Conservation (phyloP, 2,888 invertebrate species). For the Synanthedon tipuliformis region DNA sequence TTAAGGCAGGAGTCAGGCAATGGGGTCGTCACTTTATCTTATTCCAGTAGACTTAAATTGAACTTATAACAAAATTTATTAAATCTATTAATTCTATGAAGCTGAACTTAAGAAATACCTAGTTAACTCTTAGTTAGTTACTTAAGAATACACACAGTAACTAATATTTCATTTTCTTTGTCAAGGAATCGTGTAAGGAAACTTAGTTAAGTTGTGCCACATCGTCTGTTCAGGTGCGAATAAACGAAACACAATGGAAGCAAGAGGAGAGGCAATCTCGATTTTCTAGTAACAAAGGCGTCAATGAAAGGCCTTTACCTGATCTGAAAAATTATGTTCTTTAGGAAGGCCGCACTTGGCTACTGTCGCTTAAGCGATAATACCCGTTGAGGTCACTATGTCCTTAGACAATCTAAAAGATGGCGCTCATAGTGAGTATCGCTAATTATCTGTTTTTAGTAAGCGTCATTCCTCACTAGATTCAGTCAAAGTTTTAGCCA, state of each 20-base stretch:
- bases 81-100: too few relatives aligned
- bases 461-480: neutral
- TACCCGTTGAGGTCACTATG: neutral
- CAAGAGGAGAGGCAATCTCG: neutral
- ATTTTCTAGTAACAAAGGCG: neutral
- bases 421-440: neutral
- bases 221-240: neutral
- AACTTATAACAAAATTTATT: too few relatives aligned
- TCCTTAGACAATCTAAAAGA: neutral
- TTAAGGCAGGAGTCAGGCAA: too few relatives aligned
- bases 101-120: too few relatives aligned
- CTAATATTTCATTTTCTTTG: neutral
- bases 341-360: neutral
- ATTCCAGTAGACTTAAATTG: too few relatives aligned
- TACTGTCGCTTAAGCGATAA: too few relatives aligned
- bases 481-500: neutral
- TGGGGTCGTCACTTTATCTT: too few relatives aligned
- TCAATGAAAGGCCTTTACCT: neutral
- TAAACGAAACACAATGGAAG: neutral
- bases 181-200: neutral
- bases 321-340: neutral
- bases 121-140: too few relatives aligned
- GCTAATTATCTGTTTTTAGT: neutral
- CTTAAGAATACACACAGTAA: too few relatives aligned
- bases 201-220: neutral